Evolutionary conservation across 2,888 invertebrate genomes (phyloP).

Genomic region (Aproaerema taeniolella): DNA sequence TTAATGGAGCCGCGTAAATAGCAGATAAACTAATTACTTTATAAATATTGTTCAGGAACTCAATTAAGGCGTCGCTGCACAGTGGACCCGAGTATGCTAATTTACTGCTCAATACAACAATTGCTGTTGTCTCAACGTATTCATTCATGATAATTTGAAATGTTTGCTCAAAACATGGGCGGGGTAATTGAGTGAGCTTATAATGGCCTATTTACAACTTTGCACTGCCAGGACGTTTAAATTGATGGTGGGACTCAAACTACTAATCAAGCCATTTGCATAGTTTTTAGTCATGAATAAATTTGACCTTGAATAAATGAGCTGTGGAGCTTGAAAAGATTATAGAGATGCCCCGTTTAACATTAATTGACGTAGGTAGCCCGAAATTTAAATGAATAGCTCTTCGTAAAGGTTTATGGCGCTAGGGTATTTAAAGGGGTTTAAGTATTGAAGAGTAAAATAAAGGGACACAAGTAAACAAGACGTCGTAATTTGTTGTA

Average conservation of each 20-base stretch:
- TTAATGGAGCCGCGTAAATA: slow-evolving; percentile 50
- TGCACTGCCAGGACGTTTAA: slow-evolving; percentile 1
- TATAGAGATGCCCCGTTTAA: too few relatives aligned
- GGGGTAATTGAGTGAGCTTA: slow-evolving; percentile 2
- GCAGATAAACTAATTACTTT: slow-evolving; percentile 60
- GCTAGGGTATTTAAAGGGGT: too few relatives aligned
- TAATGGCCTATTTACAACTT: background rate
- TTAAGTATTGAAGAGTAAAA: too few relatives aligned
- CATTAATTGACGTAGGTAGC: too few relatives aligned
- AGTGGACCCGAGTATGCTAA: slow-evolving; percentile 26
- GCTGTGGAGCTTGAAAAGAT: too few relatives aligned
- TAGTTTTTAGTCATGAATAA: too few relatives aligned
- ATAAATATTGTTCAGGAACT: slow-evolving; percentile 50
- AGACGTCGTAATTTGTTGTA: slow-evolving; percentile 14
- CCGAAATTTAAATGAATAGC: too few relatives aligned
- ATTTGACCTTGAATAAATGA: too few relatives aligned
- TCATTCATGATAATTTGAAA: slow-evolving; percentile 11
- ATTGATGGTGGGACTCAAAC: background rate
- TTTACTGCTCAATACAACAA: slow-evolving; percentile 21
- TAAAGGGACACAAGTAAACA: too few relatives aligned
- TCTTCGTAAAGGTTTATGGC: too few relatives aligned
- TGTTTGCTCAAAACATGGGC: background rate
- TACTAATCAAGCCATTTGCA: background rate
- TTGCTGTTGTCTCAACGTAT: slow-evolving; percentile 10
- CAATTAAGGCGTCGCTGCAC: slow-evolving; percentile 32